Conservation (phyloP, 2,888 invertebrate species). For the Hedychridium roseum region DNA sequence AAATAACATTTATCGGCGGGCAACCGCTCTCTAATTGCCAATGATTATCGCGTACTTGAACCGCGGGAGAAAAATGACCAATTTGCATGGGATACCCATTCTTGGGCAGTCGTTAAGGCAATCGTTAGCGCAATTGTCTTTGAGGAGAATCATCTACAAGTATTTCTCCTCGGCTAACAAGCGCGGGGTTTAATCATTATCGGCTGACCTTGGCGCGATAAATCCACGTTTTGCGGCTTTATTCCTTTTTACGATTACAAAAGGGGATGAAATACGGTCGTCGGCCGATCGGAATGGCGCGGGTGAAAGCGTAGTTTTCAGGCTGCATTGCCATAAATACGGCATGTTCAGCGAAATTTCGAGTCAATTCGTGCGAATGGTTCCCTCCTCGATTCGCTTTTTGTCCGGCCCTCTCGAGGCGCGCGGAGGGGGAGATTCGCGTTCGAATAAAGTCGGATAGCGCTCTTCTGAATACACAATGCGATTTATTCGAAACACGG, state of each 20-base stretch:
- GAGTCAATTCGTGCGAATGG: conserved; percentile 50
- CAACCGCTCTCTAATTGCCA: conserved; percentile 56
- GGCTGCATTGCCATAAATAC: conserved; percentile 49
- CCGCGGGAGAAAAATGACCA: conserved; percentile 53
- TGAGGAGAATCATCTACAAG: too few relatives aligned
- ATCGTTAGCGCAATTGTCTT: too few relatives aligned
- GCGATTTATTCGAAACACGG: conserved; percentile 59
- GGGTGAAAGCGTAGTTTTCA: too few relatives aligned
- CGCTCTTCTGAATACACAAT: conserved; percentile 63
- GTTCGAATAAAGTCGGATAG: conserved; percentile 54
- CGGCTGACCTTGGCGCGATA: too few relatives aligned
- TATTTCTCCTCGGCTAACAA: too few relatives aligned
- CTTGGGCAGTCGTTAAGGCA: too few relatives aligned
- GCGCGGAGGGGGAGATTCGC: conserved; percentile 26
- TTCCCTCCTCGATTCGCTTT: conserved; percentile 21
- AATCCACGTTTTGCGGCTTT: too few relatives aligned
- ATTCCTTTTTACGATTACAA: too few relatives aligned
- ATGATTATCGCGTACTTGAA: conserved; percentile 54
- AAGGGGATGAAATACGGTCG: too few relatives aligned
- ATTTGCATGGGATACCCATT: conserved; percentile 47
- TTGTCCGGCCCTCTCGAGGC: conserved; percentile 12
- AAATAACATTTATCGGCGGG: conserved; percentile 56
- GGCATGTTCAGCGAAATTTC: conserved; percentile 48
- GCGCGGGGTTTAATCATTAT: too few relatives aligned
- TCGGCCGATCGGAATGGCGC: too few relatives aligned